phyloP scores from a whole-genome alignment of 1,140 invertebrate species.

The Bombus sibiricus region DNA sequence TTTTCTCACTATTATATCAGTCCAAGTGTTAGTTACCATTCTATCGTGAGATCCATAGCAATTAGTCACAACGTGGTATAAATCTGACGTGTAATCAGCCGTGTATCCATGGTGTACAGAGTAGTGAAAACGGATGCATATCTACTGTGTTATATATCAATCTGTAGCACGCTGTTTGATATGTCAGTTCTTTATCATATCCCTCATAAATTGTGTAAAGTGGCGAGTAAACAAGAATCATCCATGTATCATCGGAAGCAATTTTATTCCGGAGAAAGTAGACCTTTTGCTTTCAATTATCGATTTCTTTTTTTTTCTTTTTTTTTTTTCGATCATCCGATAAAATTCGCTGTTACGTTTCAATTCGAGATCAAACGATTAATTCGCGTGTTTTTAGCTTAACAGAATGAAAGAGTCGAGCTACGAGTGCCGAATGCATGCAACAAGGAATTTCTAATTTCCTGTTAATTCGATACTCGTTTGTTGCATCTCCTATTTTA shows the following conservation, averaged over 20 bases:
- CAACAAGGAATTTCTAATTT: slow-evolving; percentile 5
- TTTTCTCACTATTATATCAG: slow-evolving; percentile 3
- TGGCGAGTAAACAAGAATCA: neutral
- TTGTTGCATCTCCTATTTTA: too few relatives aligned
- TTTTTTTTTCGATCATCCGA: neutral
- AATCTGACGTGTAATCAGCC: neutral
- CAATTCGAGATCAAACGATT: neutral
- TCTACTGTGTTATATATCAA: slow-evolving; percentile 2
- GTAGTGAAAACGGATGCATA: slow-evolving; percentile 9
- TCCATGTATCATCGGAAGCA: neutral
- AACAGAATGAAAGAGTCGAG: too few relatives aligned
- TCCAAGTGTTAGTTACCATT: slow-evolving; percentile 16
- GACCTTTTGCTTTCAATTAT: neutral
- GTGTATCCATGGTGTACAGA: neutral
- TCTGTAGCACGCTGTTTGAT: neutral
- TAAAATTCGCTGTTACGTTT: neutral
- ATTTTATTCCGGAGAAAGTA: neutral
- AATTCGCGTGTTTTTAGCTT: neutral
- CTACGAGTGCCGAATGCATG: neutral
- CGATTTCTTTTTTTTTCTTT: too few relatives aligned
- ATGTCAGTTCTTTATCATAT: neutral
- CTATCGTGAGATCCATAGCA: neutral
- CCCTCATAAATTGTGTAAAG: neutral
- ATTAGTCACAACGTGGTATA: slow-evolving; percentile 12
- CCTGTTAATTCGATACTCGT: neutral